Conservation (phyloP, 1,140 invertebrate species). For the Zophobas atratus region DNA sequence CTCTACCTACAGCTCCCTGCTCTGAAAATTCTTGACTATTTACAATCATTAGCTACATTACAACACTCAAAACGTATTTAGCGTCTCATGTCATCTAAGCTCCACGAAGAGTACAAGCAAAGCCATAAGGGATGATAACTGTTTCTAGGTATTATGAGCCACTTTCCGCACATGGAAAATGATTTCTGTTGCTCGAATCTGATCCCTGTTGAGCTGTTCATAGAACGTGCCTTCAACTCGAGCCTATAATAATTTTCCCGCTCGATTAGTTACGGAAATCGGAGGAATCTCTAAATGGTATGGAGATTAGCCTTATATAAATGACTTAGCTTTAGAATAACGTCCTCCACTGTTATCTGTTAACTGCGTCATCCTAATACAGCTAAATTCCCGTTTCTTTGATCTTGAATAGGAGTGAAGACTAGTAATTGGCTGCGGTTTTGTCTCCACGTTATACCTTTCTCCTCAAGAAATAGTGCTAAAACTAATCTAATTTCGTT, state of each 20-base stretch:
- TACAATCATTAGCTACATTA: too few species aligned
- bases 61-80: too few species aligned
- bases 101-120: background rate
- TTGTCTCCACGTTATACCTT: conserved; percentile 28
- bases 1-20: too few species aligned
- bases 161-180: conserved; percentile 21
- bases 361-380: conserved; percentile 18
- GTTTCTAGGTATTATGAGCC: conserved; percentile 16
- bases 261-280: conserved; percentile 32
- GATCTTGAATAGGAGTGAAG: conserved; percentile 25
- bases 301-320: conserved; percentile 27
- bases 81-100: background rate
- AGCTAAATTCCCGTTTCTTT: conserved; percentile 44
- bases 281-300: conserved; percentile 20
- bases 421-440: conserved; percentile 21
- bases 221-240: conserved; percentile 5
- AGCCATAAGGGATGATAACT: conserved; percentile 29
- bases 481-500: conserved; percentile 11
- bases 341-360: conserved; percentile 27
- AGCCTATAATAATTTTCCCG: conserved; percentile 33
- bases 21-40: too few species aligned
- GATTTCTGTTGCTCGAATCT: conserved; percentile 17
- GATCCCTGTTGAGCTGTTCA: conserved; percentile 20
- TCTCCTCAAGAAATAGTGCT: conserved; percentile 15
- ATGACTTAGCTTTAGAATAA: conserved; percentile 34